Base-by-base conservation (phyloP, 1,140 invertebrate genomes). In the Drosophila yakuba region DNA sequence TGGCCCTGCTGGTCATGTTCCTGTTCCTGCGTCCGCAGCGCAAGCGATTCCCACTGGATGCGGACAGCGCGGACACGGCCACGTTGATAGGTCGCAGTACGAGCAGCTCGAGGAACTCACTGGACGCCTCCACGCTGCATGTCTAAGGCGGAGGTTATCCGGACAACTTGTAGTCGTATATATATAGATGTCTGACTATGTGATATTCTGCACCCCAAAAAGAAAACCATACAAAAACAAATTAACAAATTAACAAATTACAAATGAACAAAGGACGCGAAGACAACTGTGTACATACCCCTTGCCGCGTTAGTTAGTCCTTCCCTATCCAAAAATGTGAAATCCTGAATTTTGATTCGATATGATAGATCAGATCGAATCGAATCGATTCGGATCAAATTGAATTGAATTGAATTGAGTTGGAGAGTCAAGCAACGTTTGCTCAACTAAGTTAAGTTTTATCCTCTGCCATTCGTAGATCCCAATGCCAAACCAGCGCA, bases 361-460 rank as follows among this genome's bases (percentile, higher is more conserved):
- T 35, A 12, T 11, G 43, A 48, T 32, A 43, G 17, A 39, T 81
- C 47, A 85, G 59, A 51, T 73, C 56, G 23, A 38, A 52, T 64
- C 12, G 11, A 7, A 52, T 12, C 28, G 77, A 66, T 51, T 72
- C 62, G 17, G 25, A 51, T 51, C 11, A 10, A 10, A 52, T 12
- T 14, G 73, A 59, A 51, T 73, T 47, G 17, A 43, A 56, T 64
- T 8, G 11, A 7, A 52, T 12, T 20, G 43, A 17, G 11, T 15
- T 38, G 15, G 20, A 41, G 50, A 72, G 23, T 28, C 45, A 73
- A 43, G 51, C 48, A 68, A 68, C 54, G 14, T 71, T 82, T 74
- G 83, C 83, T 86, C 82, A 82, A 84, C 48, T 73, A 72, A 67
- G 78, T 61, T 86, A 86, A 88, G 83, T 86, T 85, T 86, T 82